Evolutionary conservation across 2,113 vertebrate genomes (phyloP), one percentile per base, ranked within the genome.

Genomic region (Silurus asotus): DNA sequence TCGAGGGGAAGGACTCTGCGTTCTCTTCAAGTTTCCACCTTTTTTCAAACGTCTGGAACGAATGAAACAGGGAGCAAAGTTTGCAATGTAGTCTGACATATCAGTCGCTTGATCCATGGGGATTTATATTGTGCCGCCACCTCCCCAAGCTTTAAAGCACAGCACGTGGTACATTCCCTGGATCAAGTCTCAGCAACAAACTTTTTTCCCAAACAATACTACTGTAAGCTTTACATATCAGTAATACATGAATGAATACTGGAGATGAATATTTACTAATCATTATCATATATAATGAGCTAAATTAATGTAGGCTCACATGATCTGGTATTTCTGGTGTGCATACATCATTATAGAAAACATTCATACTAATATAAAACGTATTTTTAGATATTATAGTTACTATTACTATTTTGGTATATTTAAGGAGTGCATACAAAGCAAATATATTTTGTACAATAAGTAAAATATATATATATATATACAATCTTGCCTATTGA

Each of bases 161-260:
- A 82, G n/a, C 81, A 55, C 81, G 81, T 82, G 81, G n/a, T 82
- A 53, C 81, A 69, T 69, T 28, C 81, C 61, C 48, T 15, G 25
- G 37, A 10, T 61, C 17, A 80, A 28, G 17, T 59, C 25, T 59
- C 7, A 79, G 77, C 55, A 37, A 45, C 77, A 56, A 28, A 56
- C 14, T 28, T 75, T n/a, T 51, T 11, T 5, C 8, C n/a, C 23
- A 0, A 8, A 8, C 37, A 72, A n/a, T 19, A 74, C 8, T 4
- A 28, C 14, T 28, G 8, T 56, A 56, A 56, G 6, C 2, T 56
- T 25, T 8, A 25, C 23, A 28, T 37, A 56, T 55, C 3, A 55
- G 23, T 55, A 13, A n/a, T 53, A 55, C 15, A 55, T 56, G 23
- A 70, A 45, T 8, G 37, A 15, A 70, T 70, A 17, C 13, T 37